Conservation (phyloP, 2,113 vertebrate species). For the Ranitomeya imitator region DNA sequence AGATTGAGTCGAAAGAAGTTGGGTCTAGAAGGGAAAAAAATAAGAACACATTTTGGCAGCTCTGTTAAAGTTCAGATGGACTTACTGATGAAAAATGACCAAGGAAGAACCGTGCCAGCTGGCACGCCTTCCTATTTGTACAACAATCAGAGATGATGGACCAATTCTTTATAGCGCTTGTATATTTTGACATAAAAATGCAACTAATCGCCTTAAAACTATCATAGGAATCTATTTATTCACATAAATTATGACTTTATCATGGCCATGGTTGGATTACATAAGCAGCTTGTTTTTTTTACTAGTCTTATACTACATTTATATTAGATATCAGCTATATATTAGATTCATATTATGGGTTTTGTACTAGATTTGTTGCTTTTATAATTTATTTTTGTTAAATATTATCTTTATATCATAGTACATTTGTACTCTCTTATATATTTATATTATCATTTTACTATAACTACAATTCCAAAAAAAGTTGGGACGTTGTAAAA, state of each 20-base stretch:
- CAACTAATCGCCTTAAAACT: conserved; percentile 28
- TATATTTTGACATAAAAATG: background rate
- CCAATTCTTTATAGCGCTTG: background rate
- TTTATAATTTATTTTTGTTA: too few species aligned
- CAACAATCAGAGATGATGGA: conserved; percentile 4
- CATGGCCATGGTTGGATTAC: conserved; percentile 2
- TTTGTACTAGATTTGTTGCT: background rate
- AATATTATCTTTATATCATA: background rate
- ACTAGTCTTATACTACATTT: background rate
- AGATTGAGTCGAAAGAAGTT: conserved; percentile 38
- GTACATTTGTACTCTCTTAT: too few species aligned
- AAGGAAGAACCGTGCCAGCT: conserved; percentile 31
- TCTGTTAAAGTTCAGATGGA: conserved; percentile 34
- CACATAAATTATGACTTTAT: background rate
- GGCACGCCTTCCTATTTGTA: conserved; percentile 22
- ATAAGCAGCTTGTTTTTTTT: background rate
- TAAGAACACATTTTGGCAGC: conserved; percentile 30
- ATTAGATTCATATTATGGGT: background rate
- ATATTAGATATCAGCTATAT: background rate
- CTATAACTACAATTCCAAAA: too few species aligned
- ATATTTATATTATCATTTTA: too few species aligned
- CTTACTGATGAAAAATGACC: conserved; percentile 51
- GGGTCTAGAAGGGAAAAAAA: background rate
- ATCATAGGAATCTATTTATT: conserved; percentile 36
- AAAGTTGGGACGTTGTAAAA: too few species aligned